These are phyloP conservation scores for Periophthalmus modestus DNA, from an alignment of 2,113 vertebrate species.

Conservation along the genomic window DNA sequence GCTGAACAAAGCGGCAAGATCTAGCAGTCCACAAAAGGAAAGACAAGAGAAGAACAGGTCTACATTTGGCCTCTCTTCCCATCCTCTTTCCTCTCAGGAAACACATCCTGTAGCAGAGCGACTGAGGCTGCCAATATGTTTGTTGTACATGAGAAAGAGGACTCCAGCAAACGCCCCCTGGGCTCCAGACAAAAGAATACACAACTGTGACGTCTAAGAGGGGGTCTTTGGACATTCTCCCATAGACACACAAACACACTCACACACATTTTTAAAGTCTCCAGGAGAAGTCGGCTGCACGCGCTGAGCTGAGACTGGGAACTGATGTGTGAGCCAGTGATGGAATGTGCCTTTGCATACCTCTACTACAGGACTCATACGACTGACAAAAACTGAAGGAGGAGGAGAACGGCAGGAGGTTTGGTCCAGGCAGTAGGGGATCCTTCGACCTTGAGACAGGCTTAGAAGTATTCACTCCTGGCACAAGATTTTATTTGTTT, in stretches of 20 bases:
- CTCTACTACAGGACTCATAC: constrained; percentile 59
- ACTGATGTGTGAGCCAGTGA: constrained; percentile 31
- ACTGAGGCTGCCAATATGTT: constrained; percentile 79
- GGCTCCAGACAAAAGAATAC: constrained; percentile 71
- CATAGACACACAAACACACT: constrained; percentile 31
- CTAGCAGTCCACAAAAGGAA: constrained; percentile 67
- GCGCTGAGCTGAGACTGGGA: constrained; percentile 28
- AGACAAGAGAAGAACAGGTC: constrained; percentile 68
- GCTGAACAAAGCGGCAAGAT: constrained; percentile 47
- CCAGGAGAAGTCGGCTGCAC: constrained; percentile 37
- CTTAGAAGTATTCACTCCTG: constrained; percentile 16
- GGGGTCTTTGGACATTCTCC: constrained; percentile 51
- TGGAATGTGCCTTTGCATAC: constrained; percentile 40
- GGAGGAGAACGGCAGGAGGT: constrained; percentile 48
- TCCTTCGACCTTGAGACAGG: constrained; percentile 23
- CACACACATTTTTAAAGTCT: constrained; percentile 46
- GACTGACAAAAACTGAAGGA: constrained; percentile 32
- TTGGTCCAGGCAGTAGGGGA: constrained; percentile 36
- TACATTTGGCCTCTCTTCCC: constrained; percentile 76
- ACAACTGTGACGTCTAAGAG: constrained; percentile 65
- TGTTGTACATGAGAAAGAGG: constrained; percentile 75
- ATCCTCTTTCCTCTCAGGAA: constrained; percentile 92
- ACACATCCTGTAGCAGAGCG: constrained; percentile 93
- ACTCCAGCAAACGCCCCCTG: constrained; percentile 65
- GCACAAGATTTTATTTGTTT: constrained; percentile 22